Base-by-base conservation (phyloP, 2,797 vertebrate genomes). In the Cyclopterus lumpus region DNA sequence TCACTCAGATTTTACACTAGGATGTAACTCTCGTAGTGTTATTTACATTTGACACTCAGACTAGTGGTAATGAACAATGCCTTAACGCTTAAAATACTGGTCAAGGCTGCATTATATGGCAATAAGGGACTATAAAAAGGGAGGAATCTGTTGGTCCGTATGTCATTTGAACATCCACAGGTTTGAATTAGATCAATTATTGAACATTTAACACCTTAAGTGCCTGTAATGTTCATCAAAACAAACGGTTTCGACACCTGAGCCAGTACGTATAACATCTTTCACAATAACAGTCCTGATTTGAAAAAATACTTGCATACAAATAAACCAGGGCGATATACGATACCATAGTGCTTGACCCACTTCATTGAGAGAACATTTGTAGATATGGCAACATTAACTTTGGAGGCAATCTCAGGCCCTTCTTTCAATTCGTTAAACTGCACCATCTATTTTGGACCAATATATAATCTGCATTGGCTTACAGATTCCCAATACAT, bases 401-500 rank as follows among this genome's bases (percentile, higher is more conserved):
- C n/a, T n/a, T 28, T 28, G 28, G 28, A 2, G 4, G 28, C 2
- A 2, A 28, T n/a, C 9, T 49, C 49, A 53, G 22, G 22, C 4
- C 12, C 5, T 14, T 26, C 4, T 14, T 53, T 11, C 5, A 53
- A 53, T n/a, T 49, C n/a, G 9, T 1, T 10, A 30, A 77, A 44
- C 12, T 10, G 18, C 15, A 59, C 5, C 62, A 84, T 80, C 60
- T 73, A n/a, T 73, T 46, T 68, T 72, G 62, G 75, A 63, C 51
- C 71, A n/a, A 71, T n/a, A 34, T 51, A 65, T 44, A 78, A 59
- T 26, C 67, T 75, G 28, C 48, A 14, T 38, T 61, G 40, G 49
- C 58, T 75, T n/a, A 81, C 69, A 57, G 67, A 69, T 34, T 81
- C 67, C 49, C 10, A 14, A 44, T 79, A 8, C 63, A 84, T 8